These are phyloP conservation scores for Oncorhynchus tshawytscha DNA, from an alignment of 2,113 vertebrate genomes.

Conservation along the genomic window DNA sequence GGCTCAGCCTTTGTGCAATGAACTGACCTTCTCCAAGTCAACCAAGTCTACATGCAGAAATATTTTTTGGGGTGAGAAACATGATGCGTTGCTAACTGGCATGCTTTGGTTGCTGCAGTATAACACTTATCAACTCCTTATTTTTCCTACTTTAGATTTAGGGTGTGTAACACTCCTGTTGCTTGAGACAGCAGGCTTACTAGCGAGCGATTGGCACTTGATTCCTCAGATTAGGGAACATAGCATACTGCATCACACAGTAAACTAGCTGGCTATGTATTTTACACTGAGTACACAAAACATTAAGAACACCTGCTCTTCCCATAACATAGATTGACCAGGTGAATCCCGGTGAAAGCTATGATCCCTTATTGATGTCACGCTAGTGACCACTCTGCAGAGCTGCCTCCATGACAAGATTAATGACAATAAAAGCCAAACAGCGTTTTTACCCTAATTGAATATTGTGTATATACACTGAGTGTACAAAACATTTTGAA, in stretches of 20 bases:
- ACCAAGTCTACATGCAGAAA: slow-evolving; percentile 71
- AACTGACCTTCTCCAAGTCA: slow-evolving; percentile 64
- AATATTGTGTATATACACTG: too few species aligned
- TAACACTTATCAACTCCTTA: slow-evolving; percentile 34
- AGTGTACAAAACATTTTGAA: too few species aligned
- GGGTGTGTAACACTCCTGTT: slow-evolving; percentile 64
- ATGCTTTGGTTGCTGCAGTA: slow-evolving; percentile 63
- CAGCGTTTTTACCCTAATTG: too few species aligned
- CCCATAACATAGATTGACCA: too few species aligned
- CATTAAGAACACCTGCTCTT: too few species aligned
- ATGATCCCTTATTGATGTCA: too few species aligned
- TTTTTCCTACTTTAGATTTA: slow-evolving; percentile 37
- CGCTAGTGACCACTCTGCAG: too few species aligned
- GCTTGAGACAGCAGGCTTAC: slow-evolving; percentile 66
- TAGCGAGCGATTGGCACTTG: slow-evolving; percentile 30
- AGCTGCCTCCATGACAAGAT: too few species aligned
- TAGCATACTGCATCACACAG: slow-evolving; percentile 25
- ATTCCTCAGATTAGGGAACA: not conserved
- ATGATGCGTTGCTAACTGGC: slow-evolving; percentile 61
- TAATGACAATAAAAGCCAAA: too few species aligned
- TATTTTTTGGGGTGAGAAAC: slow-evolving; percentile 34
- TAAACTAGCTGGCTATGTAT: slow-evolving; percentile 30
- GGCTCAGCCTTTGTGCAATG: slow-evolving; percentile 77
- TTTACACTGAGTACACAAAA: too few species aligned
- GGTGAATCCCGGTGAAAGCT: too few species aligned